A percentile compares a stretch with the other conserved stretches of the same genome.
Conservation (phyloP, 1,140 invertebrate species). For the Zaprionus tsacasi region DNA sequence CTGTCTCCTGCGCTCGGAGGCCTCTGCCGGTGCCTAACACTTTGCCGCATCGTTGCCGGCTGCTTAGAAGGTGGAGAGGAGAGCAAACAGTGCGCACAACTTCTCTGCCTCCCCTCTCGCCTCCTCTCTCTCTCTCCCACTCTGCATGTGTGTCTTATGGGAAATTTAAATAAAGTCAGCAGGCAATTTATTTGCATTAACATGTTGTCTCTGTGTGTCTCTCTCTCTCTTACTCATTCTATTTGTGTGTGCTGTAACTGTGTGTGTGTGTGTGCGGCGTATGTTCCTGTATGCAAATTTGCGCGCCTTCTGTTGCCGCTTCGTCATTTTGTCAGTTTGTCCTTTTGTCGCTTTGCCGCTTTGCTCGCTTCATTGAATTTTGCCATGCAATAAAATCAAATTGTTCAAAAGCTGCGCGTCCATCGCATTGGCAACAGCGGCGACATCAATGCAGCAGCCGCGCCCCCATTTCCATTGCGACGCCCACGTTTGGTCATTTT, state of each 20-base stretch:
- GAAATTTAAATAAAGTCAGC: constrained; percentile 83
- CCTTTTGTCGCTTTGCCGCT: constrained; percentile 38
- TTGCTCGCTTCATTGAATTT: constrained; percentile 79
- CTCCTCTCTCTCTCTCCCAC: constrained; percentile 2
- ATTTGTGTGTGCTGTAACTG: constrained; percentile 3
- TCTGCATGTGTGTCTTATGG: constrained; percentile 76
- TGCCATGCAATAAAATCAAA: constrained; percentile 70
- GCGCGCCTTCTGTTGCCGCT: constrained; percentile 65
- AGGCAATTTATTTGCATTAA: constrained; percentile 83
- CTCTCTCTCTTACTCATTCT: neutral
- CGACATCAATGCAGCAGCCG: constrained; percentile 30
- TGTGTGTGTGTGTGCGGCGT: constrained; percentile 45
- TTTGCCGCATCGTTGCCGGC: constrained; percentile 57
- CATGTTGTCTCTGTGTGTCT: constrained; percentile 59
- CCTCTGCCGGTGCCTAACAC: constrained; percentile 49
- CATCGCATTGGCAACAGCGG: constrained; percentile 34
- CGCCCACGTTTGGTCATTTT: constrained; percentile 68
- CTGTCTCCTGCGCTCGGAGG: constrained; percentile 5
- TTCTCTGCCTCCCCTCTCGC: constrained; percentile 9
- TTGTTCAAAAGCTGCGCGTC: constrained; percentile 71
- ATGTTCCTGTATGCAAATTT: constrained; percentile 75
- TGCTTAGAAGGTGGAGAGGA: constrained; percentile 43
- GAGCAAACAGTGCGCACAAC: constrained; percentile 11
- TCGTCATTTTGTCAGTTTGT: constrained; percentile 53
- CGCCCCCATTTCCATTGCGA: constrained; percentile 42